Evolutionary conservation across 2,888 invertebrate species (phyloP), one percentile per base, ranked within the genome.

Genomic region (Microctonus hyperodae): DNA sequence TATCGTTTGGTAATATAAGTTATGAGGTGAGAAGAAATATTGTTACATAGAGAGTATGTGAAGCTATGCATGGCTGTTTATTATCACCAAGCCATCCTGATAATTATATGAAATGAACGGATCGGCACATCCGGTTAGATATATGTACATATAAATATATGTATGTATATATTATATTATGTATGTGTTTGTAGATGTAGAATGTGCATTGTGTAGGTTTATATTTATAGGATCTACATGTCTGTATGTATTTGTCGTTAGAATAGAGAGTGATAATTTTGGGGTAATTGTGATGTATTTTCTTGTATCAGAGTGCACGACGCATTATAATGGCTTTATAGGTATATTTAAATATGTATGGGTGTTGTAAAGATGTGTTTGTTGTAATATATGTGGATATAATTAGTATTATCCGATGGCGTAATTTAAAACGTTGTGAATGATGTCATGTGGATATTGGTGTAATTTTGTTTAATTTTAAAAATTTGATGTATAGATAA

Each of bases 51-150:
- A 51, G 60, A 31, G 44, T 20, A 51, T 31, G 37, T 37, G 57
- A 11, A 48, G 25, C 28, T 60, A 23, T 57, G 61, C 67, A 63
- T 57, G 65, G 68, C 63, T 68, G 74, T 75, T 65, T 71, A 73
- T 73, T 72, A 74, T 72, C 75, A 72, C 72, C 65, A 70, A 66
- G 72, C 72, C 76, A 75, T 76, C 71, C 72, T 70, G 72, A 75
- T 80, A 80, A 80, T 80, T 80, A 78, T 76, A 76, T 76, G 76
- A 78, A 80, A 78, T 77, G 77, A 78, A 79, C 76, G 75, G 70
- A 73, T 75, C 71, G 57, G 67, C 70, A 65, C 69, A 66, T 70
- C 56, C 65, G 64, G 55, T 60, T 65, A n/a, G n/a, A 60, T 50
- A 58, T 50, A 64, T 9, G 11, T 35, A 35, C 35, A 35, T 35